These are phyloP conservation scores for Struthidea cinerea DNA, from an alignment of 2,113 vertebrate genomes.

Conservation along the genomic window DNA sequence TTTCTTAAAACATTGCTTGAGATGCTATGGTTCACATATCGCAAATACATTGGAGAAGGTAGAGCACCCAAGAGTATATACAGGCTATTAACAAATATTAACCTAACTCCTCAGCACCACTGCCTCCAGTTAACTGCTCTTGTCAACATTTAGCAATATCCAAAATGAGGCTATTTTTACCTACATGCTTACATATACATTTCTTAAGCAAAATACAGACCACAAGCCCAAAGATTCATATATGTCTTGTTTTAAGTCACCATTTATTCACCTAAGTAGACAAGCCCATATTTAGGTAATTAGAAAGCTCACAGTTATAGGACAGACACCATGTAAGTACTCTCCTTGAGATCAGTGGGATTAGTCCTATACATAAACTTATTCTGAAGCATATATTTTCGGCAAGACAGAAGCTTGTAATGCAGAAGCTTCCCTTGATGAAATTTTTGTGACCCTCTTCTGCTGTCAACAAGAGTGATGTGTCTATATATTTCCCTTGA, in stretches of 20 bases:
- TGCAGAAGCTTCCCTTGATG: slow-evolving; percentile 31
- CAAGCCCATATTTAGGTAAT: background rate
- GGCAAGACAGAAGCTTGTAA: background rate
- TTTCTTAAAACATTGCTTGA: background rate
- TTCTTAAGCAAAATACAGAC: background rate
- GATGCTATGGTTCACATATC: background rate
- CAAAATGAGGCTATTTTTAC: background rate
- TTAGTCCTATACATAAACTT: background rate
- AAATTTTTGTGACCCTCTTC: slow-evolving; percentile 59
- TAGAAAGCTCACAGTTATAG: background rate
- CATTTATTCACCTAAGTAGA: background rate
- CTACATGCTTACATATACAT: background rate
- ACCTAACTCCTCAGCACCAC: background rate
- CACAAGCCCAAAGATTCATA: background rate
- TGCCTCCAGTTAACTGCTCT: background rate
- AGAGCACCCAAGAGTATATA: background rate
- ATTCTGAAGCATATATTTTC: background rate
- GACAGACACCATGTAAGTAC: background rate
- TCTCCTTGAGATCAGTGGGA: background rate
- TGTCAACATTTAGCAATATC: background rate
- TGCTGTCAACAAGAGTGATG: slow-evolving; percentile 45
- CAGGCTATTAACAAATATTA: background rate
- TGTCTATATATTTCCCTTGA: slow-evolving; percentile 44
- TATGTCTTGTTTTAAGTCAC: background rate
- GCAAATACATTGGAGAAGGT: background rate